Percentiles rank a stretch among this genome's conserved stretches.
Conservation (phyloP, 1,140 invertebrate species). For the Calycopis cecrops region DNA sequence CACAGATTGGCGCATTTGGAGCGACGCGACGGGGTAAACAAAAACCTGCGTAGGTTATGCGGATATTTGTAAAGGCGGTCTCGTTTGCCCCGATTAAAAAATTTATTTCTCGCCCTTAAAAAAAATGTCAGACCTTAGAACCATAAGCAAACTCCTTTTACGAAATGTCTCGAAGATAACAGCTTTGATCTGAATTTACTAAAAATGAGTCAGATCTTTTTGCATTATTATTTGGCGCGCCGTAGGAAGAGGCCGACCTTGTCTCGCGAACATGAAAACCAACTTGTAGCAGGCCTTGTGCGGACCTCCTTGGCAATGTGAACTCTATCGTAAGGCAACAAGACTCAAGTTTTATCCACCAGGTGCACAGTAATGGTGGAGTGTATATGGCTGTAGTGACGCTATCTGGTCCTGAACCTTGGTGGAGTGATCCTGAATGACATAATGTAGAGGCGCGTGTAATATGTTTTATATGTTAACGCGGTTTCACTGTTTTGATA, state of each 20-base stretch:
- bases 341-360: not conserved
- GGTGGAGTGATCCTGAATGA: constrained; percentile 4
- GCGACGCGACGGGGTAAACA: too few relatives aligned
- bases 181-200: constrained; percentile 13
- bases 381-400: constrained; percentile 1
- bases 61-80: too few relatives aligned
- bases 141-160: too few relatives aligned
- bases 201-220: constrained; percentile 39
- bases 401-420: constrained; percentile 1
- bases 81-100: too few relatives aligned
- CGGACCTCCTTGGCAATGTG: not conserved
- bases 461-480: not conserved
- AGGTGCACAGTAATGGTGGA: not conserved
- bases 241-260: constrained; percentile 64
- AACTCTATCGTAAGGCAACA: not conserved
- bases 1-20: too few relatives aligned
- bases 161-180: constrained; percentile 8
- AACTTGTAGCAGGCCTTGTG: constrained; percentile 4
- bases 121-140: too few relatives aligned
- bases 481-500: not conserved
- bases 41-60: too few relatives aligned
- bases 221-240: constrained; percentile 46
- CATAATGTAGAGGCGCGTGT: not conserved
- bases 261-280: constrained; percentile 15
- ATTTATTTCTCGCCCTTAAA: too few relatives aligned